phyloP scores from a whole-genome alignment of 2,888 invertebrate genomes.

The Eulithis testata region DNA sequence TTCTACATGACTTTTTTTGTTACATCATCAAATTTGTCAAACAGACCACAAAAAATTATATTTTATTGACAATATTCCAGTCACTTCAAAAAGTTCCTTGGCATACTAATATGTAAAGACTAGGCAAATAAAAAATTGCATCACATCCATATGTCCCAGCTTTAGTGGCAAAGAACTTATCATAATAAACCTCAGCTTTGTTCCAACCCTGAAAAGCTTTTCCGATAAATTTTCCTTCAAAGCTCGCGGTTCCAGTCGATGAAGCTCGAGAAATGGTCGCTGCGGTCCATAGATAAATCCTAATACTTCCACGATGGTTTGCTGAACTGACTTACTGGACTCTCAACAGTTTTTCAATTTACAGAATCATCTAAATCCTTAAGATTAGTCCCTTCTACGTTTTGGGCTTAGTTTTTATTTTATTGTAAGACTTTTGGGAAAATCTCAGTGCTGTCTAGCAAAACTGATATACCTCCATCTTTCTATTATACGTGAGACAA shows the following conservation, averaged over 20 bases:
- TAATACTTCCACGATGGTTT: slow-evolving; percentile 12
- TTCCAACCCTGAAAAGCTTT: slow-evolving; percentile 10
- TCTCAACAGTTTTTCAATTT: slow-evolving; percentile 20
- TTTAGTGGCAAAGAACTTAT: neutral
- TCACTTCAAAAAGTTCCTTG: too few species aligned
- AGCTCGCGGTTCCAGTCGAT: slow-evolving; percentile 26
- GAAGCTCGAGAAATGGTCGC: slow-evolving; percentile 31
- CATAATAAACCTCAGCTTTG: slow-evolving; percentile 5
- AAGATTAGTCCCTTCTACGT: neutral
- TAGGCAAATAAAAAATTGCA: too few species aligned
- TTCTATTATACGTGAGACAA: too few species aligned
- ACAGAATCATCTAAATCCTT: slow-evolving; percentile 1
- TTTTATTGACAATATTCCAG: too few species aligned
- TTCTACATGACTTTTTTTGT: too few species aligned
- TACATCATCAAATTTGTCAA: too few species aligned
- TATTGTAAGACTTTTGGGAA: too few species aligned
- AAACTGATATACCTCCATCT: too few species aligned
- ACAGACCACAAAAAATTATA: too few species aligned
- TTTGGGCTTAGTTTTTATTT: neutral
- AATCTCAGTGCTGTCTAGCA: too few species aligned
- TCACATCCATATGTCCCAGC: too few species aligned
- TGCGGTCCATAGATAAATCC: slow-evolving; percentile 31
- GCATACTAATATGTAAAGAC: too few species aligned
- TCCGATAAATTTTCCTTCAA: slow-evolving; percentile 16
- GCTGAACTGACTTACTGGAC: neutral